A percentile compares a stretch with the other conserved stretches of the same genome.
These are phyloP conservation scores for Callaeas wilsoni DNA, from an alignment of 2,113 vertebrate genomes.

Conservation along the genomic window DNA sequence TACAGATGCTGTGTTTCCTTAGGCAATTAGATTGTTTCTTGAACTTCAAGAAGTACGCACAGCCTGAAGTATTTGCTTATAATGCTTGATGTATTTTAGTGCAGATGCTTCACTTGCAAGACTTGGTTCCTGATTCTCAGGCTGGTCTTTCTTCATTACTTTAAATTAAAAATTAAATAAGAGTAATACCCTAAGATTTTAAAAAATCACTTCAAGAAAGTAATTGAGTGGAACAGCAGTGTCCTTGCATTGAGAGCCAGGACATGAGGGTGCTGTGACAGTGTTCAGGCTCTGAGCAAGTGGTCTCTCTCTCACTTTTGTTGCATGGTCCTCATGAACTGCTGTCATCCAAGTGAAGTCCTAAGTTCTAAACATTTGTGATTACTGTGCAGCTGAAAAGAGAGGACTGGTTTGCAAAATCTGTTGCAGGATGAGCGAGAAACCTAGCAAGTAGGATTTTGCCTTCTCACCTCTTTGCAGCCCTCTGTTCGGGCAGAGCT, in stretches of 20 bases:
- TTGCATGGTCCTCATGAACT: background rate
- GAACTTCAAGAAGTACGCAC: background rate
- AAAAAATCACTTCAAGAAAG: fast-evolving
- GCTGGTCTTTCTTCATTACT: background rate
- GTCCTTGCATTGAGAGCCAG: background rate
- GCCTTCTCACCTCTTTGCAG: background rate
- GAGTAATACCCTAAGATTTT: background rate
- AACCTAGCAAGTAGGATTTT: background rate
- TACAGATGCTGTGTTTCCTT: background rate
- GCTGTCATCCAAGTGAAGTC: background rate
- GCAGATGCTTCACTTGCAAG: background rate
- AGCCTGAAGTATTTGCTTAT: background rate
- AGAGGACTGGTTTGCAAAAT: background rate
- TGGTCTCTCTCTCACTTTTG: background rate
- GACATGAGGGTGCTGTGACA: background rate
- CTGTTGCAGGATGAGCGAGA: background rate
- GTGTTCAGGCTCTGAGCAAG: background rate
- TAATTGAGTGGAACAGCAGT: background rate
- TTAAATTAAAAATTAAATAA: background rate
- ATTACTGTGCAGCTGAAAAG: background rate
- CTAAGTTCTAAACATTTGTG: background rate
- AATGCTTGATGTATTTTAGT: background rate
- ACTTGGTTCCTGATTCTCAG: background rate
- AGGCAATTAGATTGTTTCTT: background rate
- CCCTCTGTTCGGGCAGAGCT: fast-evolving